A percentile compares a stretch with the other conserved stretches of the same genome.
Conservation (phyloP, 1,140 invertebrate species). For the Caenorhabditis elegans region WBcel235 BX284605.5:18564001-18564500, state of each 20-base stretch:
- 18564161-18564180: not conserved
- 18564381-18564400: too few relatives aligned
- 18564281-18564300: not conserved
- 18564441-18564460: not conserved
- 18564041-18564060: not conserved
- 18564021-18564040: not conserved
- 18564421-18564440: not conserved
- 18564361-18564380: too few relatives aligned
- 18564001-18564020: too few relatives aligned
- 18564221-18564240: not conserved
- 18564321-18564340: not conserved
- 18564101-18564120: not conserved
- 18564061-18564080: not conserved
- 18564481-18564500: not conserved
- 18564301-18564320: not conserved
- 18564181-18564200: not conserved
- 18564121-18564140: not conserved
- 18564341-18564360: too few relatives aligned
- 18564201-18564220: not conserved
- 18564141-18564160: not conserved
- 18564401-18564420: not conserved
- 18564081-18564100: not conserved
- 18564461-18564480: not conserved
- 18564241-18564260: not conserved
- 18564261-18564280: not conserved